Evolutionary conservation across 2,113 vertebrate genomes (phyloP), one percentile per base, ranked within the genome.

Genomic region (Electrona antarctica): DNA sequence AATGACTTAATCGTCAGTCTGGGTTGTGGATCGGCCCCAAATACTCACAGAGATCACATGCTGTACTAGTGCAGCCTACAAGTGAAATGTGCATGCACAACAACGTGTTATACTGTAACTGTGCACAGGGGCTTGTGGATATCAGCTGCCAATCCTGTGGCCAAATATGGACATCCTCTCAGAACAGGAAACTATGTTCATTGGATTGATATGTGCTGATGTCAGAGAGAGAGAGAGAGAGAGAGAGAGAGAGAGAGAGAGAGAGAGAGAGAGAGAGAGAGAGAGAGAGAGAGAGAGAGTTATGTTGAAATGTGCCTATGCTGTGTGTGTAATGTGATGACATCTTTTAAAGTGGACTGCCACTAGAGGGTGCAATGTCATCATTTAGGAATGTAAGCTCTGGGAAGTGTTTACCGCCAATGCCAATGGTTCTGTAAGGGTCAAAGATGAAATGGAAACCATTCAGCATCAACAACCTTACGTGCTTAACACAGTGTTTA

Each of bases 321-420:
- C 57, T 54, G 33, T 56, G 47, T 52, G 60, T 74, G 52, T 68
- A 72, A 76, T 63, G 69, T n/a, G 69, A 21, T 21, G 56, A 71
- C 21, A 14, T 69, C 15, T 60, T 80, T 67, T 61, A 78, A 58
- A 8, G 52, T 51, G 33, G 47, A 62, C 56, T 69, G 78, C 88
- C 90, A 87, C 88, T 76, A 90, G 90, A 70, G 84, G 90, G 82
- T 87, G 52, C 46, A 79, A 59, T 70, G 73, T 81, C 73, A 76
- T 68, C 69, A 54, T 71, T 82, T 52, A 14, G 21, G 46, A 49
- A 21, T 15, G 28, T 6, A 45, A 46, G 10, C 51, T 65, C 0
- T 3, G 58, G 0, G 47, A 7, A 0, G 33, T 41, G 76, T 77
- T 77, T 77, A 54, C 66, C 49, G 63, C 71, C 78, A 51, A 69